Percentiles rank a stretch among this genome's conserved stretches.
Conservation (phyloP, 2,888 invertebrate species). For the Rhaphigaster nebulosa region DNA sequence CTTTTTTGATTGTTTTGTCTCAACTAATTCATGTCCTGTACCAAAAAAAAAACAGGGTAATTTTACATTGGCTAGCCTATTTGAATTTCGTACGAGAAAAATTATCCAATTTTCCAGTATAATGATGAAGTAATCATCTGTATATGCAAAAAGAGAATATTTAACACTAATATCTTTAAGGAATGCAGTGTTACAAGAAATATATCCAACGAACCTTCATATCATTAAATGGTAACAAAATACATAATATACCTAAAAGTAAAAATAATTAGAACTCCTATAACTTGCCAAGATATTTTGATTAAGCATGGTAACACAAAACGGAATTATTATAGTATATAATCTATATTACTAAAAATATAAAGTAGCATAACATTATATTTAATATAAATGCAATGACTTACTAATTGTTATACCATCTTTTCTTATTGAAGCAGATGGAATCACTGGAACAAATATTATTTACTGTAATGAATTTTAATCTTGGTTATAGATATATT, state of each 20-base stretch:
- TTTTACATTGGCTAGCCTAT: background rate
- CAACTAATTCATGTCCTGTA: too few relatives aligned
- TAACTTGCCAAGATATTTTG: background rate
- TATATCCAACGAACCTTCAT: background rate
- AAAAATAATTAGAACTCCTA: background rate
- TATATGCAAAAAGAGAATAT: background rate
- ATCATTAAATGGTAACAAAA: background rate
- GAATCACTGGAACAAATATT: conserved; percentile 51
- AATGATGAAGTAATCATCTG: background rate
- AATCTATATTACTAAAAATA: background rate
- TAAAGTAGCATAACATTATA: background rate
- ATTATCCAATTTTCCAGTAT: background rate
- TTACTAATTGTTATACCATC: conserved; percentile 52
- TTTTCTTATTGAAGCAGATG: conserved; percentile 24
- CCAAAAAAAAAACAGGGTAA: background rate
- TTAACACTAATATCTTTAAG: background rate
- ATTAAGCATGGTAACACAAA: background rate
- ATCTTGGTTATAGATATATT: background rate
- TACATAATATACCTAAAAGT: background rate
- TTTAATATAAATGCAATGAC: conserved; percentile 40
- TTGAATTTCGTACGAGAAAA: background rate
- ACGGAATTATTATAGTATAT: background rate
- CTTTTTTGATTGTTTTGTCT: too few relatives aligned
- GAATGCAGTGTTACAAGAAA: background rate
- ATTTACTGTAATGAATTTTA: conserved; percentile 23